phyloP scores from a whole-genome alignment of 92 coral and sea anemone genomes.

The Pocillopora meandrina region DNA sequence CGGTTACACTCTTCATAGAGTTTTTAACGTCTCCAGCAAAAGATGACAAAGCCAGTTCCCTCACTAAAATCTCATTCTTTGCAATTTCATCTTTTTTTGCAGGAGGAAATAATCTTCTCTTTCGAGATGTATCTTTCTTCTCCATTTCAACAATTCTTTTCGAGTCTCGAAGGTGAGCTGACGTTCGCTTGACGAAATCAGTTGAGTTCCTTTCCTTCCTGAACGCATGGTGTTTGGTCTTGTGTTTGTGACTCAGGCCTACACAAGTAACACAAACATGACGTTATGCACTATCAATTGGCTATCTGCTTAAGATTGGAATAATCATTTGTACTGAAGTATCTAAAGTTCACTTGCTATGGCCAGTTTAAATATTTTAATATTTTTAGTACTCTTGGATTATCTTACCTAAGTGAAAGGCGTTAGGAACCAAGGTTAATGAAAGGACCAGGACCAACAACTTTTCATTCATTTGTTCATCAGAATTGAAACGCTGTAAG shows the following conservation, averaged over 20 bases:
- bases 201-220: background rate
- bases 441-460: constrained; percentile 14
- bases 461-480: constrained; percentile 41
- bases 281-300: background rate
- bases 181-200: background rate
- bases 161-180: constrained; percentile 6
- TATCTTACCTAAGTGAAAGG: constrained; percentile 27
- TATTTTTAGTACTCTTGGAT: background rate
- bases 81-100: constrained; percentile 3
- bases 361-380: no score
- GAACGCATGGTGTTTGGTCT: background rate
- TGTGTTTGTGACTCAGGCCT: background rate
- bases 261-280: background rate
- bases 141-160: background rate
- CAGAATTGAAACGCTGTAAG: constrained; percentile 14
- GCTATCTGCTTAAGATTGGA: background rate
- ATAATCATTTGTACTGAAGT: background rate
- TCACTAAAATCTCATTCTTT: constrained; percentile 14
- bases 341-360: no score
- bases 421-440: constrained; percentile 8
- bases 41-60: constrained; percentile 36
- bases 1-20: background rate
- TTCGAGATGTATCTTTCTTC: background rate
- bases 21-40: constrained; percentile 16
- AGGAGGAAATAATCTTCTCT: background rate